Base-by-base conservation (phyloP, 1,140 invertebrate species). In the Drosophila miranda region DNA sequence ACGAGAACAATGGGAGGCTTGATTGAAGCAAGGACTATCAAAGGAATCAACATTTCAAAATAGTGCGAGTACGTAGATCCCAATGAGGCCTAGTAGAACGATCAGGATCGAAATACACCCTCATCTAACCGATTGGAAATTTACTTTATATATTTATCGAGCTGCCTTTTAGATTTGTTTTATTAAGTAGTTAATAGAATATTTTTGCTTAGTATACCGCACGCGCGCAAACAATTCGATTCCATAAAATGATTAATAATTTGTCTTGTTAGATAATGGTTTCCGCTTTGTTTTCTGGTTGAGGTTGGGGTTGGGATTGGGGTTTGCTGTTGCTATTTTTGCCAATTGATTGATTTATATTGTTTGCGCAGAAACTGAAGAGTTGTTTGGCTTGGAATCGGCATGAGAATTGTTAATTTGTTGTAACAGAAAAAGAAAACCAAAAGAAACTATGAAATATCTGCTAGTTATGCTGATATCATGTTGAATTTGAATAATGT, bases 111-210 rank as follows among this genome's bases (percentile, higher is more conserved):
- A 28, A 1, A 56, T 26, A 30, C 7, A 23, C 3, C 4, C 3
- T 34, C 28, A 13, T 38, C 16, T 44, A 6, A 43, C 23, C 28
- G 6, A 28, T 28, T 8, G 6, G 28, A 28, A 7, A 28, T 26
- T 3, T 38, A 21, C n/a, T 70, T 26, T 2, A 6, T 23, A 43
- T 38, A 5, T 9, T 19, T 21, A 23, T 50, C 57, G 57, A 38
- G 56, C 56, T 28, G 58, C 43, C 38, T 46, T 48, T 66, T 50
- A 13, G 34, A 38, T 44, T 66, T 56, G 66, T 66, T 69, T 84
- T 84, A 84, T 84, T 79, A 54, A 54, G 70, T 73, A 72, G 53
- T 77, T 81, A 84, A 61, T 86, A 87, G 81, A 86, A 77, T 87
- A 87, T 70, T 87, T 72, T 66, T 75, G 58, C 64, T 86, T 87